Conservation (phyloP, 2,888 invertebrate species). For the Cephus sareptanus region DNA sequence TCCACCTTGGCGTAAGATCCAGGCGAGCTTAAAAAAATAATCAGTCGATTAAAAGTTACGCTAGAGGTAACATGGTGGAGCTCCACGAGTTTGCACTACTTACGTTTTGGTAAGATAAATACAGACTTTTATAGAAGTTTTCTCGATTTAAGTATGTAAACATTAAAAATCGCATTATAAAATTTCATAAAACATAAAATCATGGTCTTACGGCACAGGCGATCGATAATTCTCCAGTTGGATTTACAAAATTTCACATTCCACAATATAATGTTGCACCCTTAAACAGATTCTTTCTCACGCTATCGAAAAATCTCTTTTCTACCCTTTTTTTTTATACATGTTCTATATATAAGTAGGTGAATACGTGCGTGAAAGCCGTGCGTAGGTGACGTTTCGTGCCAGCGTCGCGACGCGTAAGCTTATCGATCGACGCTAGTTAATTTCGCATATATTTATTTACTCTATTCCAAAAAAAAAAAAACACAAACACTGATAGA, state of each 20-base stretch:
- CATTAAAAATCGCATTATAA: neutral
- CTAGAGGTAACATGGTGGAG: constrained; percentile 43
- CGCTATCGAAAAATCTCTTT: neutral
- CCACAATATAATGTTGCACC: neutral
- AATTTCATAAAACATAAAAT: neutral
- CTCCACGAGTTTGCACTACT: constrained; percentile 43
- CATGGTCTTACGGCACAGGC: neutral
- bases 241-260: neutral
- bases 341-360: neutral
- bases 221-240: neutral
- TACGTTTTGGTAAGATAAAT: constrained; percentile 38
- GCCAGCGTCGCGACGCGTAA: neutral
- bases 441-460: neutral
- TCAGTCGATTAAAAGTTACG: constrained; percentile 29
- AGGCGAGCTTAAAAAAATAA: constrained; percentile 11
- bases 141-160: neutral
- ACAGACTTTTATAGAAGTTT: neutral
- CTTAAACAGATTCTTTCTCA: neutral
- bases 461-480: neutral
- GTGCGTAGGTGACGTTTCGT: neutral
- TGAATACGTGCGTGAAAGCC: neutral
- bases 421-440: neutral
- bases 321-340: neutral
- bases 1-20: constrained; percentile 57
- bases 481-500: neutral